These are phyloP conservation scores for Orchesellides sinensis DNA, from an alignment of 2,888 invertebrate genomes.

Conservation along the genomic window DNA sequence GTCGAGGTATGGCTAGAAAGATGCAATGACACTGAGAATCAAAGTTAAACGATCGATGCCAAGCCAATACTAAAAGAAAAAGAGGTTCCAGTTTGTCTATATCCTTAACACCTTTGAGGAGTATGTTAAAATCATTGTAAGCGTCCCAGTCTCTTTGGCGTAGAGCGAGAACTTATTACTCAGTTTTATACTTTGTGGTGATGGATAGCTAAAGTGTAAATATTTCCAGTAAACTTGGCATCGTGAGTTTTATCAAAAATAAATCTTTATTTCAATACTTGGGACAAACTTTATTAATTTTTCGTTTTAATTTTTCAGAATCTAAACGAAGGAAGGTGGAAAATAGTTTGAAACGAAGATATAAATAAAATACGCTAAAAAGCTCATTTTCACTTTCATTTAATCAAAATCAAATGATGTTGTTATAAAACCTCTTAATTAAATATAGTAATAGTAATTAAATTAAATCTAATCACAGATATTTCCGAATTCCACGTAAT, in stretches of 20 bases:
- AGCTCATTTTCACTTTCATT: too few species aligned
- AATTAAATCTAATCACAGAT: too few species aligned
- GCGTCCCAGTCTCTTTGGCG: too few species aligned
- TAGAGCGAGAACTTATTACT: too few species aligned
- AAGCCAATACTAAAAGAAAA: neutral
- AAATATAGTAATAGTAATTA: too few species aligned
- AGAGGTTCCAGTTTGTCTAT: neutral
- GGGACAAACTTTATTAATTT: neutral
- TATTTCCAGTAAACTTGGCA: slow-evolving; percentile 18
- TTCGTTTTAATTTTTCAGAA: slow-evolving; percentile 22
- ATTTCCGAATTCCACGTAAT: too few species aligned
- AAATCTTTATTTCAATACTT: neutral
- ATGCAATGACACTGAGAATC: neutral
- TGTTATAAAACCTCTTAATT: too few species aligned
- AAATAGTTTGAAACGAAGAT: slow-evolving; percentile 26
- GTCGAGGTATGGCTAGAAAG: slow-evolving; percentile 28
- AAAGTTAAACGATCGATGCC: slow-evolving; percentile 13
- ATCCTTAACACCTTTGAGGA: neutral
- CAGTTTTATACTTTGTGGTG: too few species aligned
- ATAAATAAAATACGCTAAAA: neutral
- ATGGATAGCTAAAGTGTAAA: too few species aligned
- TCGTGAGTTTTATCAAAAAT: slow-evolving; percentile 8
- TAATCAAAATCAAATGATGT: too few species aligned
- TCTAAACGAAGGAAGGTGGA: slow-evolving; percentile 53
- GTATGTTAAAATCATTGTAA: neutral